phyloP scores from a whole-genome alignment of 1,140 invertebrate genomes.

The Mercenaria mercenaria region DNA sequence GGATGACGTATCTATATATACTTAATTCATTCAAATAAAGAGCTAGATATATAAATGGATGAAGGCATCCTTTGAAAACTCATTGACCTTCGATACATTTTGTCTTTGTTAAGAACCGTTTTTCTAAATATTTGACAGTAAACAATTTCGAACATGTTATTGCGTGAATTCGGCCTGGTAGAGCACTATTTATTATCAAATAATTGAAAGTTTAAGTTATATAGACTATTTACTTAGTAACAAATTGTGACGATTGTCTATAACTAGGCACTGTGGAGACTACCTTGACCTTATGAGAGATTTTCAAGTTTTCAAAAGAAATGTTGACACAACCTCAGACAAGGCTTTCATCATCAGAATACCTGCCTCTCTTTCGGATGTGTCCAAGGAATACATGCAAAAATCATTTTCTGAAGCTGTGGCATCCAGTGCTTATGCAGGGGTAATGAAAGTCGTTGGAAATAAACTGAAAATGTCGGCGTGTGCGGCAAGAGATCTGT shows the following conservation, averaged over 20 bases:
- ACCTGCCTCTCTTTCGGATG: background rate
- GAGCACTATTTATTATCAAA: too few relatives aligned
- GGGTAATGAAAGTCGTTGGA: background rate
- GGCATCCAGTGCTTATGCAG: background rate
- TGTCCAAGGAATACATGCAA: background rate
- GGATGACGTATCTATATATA: too few relatives aligned
- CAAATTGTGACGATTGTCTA: background rate
- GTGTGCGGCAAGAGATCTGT: background rate
- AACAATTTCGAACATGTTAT: too few relatives aligned
- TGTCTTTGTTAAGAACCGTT: too few relatives aligned
- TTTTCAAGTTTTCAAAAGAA: conserved; percentile 44
- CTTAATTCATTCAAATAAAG: too few relatives aligned
- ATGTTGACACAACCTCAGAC: background rate
- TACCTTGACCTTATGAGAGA: conserved; percentile 48
- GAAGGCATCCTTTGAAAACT: too few relatives aligned
- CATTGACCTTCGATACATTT: too few relatives aligned
- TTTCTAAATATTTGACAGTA: too few relatives aligned
- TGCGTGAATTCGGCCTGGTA: too few relatives aligned
- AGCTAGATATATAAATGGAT: too few relatives aligned
- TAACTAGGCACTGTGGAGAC: conserved; percentile 22
- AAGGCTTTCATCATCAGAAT: conserved; percentile 37
- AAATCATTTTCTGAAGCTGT: conserved; percentile 5
- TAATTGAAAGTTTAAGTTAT: too few relatives aligned
- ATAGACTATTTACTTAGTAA: too few relatives aligned
- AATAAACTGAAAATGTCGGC: conserved; percentile 31